These are phyloP conservation scores for Riparia riparia DNA, from an alignment of 2,113 vertebrate species.

Conservation along the genomic window DNA sequence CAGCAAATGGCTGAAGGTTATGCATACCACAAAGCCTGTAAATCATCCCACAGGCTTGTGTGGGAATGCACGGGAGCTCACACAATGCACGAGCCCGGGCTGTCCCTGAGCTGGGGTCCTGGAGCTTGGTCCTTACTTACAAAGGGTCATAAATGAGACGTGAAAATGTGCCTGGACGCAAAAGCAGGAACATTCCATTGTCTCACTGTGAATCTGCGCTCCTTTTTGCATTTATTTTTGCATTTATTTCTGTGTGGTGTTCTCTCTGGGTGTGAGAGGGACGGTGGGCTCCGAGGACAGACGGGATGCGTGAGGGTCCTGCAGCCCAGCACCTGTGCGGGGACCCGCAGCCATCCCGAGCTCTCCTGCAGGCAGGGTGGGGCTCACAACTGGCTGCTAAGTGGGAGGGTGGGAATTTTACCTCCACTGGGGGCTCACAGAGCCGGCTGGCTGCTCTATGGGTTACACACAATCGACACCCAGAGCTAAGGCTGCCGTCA, in stretches of 20 bases:
- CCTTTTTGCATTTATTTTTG: neutral
- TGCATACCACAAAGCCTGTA: neutral
- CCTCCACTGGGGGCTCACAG: fast-evolving
- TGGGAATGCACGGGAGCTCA: neutral
- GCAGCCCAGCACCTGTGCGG: neutral
- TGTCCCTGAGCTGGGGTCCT: neutral
- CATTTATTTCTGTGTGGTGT: neutral
- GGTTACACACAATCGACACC: too few species aligned
- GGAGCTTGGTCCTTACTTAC: neutral
- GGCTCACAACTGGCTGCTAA: fast-evolving
- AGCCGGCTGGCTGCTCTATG: fast-evolving
- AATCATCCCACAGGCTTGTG: neutral
- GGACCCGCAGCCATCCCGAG: fast-evolving
- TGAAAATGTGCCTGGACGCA: neutral
- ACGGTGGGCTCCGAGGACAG: fast-evolving
- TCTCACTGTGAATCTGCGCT: neutral
- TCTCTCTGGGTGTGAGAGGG: fast-evolving
- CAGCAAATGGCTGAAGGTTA: slow-evolving; percentile 44
- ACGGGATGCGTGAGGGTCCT: fast-evolving
- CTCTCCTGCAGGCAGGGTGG: neutral
- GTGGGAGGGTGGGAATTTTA: neutral
- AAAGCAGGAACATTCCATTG: neutral
- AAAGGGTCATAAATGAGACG: neutral
- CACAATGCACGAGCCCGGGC: fast-evolving
- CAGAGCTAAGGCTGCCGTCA: neutral